Evolutionary conservation across 2,797 vertebrate species (phyloP), one percentile per base, ranked within the genome.

Genomic region (Amblyraja radiata): DNA sequence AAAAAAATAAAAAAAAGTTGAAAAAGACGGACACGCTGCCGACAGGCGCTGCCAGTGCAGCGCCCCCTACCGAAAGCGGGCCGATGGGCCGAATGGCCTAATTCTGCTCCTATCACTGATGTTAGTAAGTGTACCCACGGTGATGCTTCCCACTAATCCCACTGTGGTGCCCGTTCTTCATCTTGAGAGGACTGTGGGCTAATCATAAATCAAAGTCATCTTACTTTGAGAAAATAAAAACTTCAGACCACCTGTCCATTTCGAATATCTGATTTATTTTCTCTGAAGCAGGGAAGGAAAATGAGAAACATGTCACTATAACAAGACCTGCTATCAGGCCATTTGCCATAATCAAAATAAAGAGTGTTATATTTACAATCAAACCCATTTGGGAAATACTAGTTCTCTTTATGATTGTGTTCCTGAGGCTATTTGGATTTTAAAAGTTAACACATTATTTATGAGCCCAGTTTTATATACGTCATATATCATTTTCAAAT

Each of bases 181-280:
- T 78, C 93, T 93, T 83, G 25, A 65, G 91, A 78, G 80, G 76
- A 32, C 76, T 88, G 25, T 39, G 88, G 88, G 32, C 54, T 93
- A 73, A 79, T 76, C 73, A 39, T 54, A 83, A 39, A 91, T 92
- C 86, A 93, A 90, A 93, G 71, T 93, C 77, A 93, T 86, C 25
- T 63, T 93, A 91, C 93, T 94, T 93, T 93, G 93, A 93, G 54
- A 91, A 86, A 86, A 65, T 16, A 63, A 78, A 86, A 93, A 68
- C 83, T 93, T 65, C 93, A 93, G 93, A 93, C 74, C 68, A 58
- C 73, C 71, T 90, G 84, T 90, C 83, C 83, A 93, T 93, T 92
- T 93, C 93, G 46, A 93, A 93, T 92, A 81, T 74, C 76, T 91
- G 68, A 92, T 32, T 71, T 79, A 46, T 79, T 25, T 21, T 78